Base-by-base conservation (phyloP, 2,113 vertebrate genomes). In the Spea bombifrons region DNA sequence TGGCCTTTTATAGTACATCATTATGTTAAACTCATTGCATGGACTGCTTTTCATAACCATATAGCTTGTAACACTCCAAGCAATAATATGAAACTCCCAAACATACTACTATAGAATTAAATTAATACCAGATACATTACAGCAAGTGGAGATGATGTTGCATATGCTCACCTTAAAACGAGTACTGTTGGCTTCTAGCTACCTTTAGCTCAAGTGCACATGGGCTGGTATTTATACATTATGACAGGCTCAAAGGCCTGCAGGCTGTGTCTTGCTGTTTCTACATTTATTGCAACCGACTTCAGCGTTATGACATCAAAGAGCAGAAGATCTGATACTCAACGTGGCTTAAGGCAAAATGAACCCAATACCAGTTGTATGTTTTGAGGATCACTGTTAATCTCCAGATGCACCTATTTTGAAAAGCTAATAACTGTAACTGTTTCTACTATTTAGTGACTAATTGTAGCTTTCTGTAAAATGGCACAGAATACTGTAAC, bases 301-400 rank as follows among this genome's bases (percentile, higher is more conserved):
- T 78, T 16, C 63, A 65, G 65, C 49, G 53, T 64, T 63, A 72
- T 15, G 15, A 66, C 69, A 72, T 66, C 61, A 78, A 78, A 78
- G 75, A 72, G 13, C 63, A 12, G 61, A 61, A 72, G 69, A 78
- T 64, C 55, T 71, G 68, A 71, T 78, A 71, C 57, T 77, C 46
- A 71, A 53, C 52, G 76, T 70, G 47, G 59, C 76, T 64, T 57
- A 61, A 15, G 70, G 67, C 76, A 78, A 48, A 71, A 78, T 10
- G 15, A 5, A 2, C 57, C 10, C 16, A 15, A 63, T 65, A 77
- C 50, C 68, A 46, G 64, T 55, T 43, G 65, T 67, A 76, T 76
- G 63, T 76, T 76, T 50, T 57, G 55, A 71, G 59, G 17, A 66
- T 71, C 65, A 66, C 17, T 76, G 16, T 57, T 59, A 17, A 77